Percentiles rank a stretch among this genome's conserved stretches.
Evolutionary conservation across 2,113 vertebrate species (phyloP).

Genomic region (Dermatemys mawii): DNA sequence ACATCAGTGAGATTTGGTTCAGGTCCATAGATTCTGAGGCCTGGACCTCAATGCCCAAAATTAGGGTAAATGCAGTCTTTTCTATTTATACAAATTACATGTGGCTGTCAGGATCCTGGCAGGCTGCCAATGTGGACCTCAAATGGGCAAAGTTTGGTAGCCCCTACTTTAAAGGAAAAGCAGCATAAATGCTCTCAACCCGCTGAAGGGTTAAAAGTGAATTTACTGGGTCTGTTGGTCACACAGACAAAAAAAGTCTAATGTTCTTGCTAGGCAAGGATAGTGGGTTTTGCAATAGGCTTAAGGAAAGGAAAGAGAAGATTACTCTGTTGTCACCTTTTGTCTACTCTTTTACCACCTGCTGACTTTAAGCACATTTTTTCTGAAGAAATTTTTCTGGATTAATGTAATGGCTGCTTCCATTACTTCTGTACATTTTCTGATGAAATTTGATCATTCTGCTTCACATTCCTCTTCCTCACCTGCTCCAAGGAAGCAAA

Average conservation of each 20-base stretch:
- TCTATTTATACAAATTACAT: not conserved
- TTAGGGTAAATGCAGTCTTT: accelerated
- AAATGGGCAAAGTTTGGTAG: not conserved
- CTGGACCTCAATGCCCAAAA: not conserved
- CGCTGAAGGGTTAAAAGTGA: constrained; percentile 13
- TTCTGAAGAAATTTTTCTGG: constrained; percentile 70
- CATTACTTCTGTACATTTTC: constrained; percentile 64
- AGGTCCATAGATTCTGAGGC: not conserved
- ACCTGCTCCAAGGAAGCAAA: constrained; percentile 74
- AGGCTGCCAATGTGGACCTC: not conserved
- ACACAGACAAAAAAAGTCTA: not conserved
- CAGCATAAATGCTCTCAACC: not conserved
- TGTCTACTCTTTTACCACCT: constrained; percentile 66
- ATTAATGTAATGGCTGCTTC: constrained; percentile 79
- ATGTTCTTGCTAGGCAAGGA: not conserved
- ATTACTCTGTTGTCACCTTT: constrained; percentile 72
- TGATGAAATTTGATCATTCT: constrained; percentile 75
- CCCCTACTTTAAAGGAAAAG: not conserved
- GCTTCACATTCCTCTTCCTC: constrained; percentile 74
- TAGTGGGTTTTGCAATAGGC: constrained; percentile 9
- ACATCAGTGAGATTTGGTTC: not conserved
- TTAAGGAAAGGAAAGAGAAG: constrained; percentile 58
- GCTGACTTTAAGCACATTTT: constrained; percentile 71
- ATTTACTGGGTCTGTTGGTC: not conserved
- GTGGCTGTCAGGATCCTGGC: not conserved